Evolutionary conservation across 2,113 vertebrate species (phyloP).

Genomic region (Dromaius novaehollandiae): DNA sequence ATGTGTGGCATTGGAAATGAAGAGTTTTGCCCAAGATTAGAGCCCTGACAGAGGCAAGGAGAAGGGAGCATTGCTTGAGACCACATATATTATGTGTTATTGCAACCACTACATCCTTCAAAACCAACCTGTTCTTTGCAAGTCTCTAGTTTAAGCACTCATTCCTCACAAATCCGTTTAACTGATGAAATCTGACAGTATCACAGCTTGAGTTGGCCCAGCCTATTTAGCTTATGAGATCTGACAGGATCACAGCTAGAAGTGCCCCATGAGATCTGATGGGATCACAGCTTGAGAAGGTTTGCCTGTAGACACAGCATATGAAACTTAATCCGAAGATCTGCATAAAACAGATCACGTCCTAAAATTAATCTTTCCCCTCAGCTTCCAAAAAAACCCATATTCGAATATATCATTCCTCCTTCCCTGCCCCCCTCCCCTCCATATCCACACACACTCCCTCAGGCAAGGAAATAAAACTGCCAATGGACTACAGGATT

Average conservation of each 20-base stretch:
- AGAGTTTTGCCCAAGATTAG: background rate
- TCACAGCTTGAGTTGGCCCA: slow-evolving; percentile 46
- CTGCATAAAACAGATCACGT: background rate
- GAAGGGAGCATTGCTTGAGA: background rate
- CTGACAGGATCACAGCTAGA: slow-evolving; percentile 61
- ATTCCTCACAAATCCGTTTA: slow-evolving; percentile 1
- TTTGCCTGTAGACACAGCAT: background rate
- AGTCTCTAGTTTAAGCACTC: background rate
- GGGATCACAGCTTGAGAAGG: slow-evolving; percentile 57
- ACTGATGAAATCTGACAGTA: slow-evolving; percentile 49
- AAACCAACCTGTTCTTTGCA: background rate
- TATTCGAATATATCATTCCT: background rate
- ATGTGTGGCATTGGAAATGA: accelerated
- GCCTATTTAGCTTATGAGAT: slow-evolving; percentile 43
- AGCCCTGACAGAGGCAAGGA: background rate
- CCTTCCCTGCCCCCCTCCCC: no score
- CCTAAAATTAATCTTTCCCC: background rate
- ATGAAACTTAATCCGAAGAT: background rate
- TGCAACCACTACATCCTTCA: accelerated
- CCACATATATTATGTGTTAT: background rate
- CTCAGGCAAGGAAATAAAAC: background rate
- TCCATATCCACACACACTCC: background rate
- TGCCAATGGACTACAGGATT: background rate
- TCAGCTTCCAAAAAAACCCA: background rate
- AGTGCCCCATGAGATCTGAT: slow-evolving; percentile 63